phyloP scores from a whole-genome alignment of 2,888 invertebrate species.

The Xestobium rufovillosum region DNA sequence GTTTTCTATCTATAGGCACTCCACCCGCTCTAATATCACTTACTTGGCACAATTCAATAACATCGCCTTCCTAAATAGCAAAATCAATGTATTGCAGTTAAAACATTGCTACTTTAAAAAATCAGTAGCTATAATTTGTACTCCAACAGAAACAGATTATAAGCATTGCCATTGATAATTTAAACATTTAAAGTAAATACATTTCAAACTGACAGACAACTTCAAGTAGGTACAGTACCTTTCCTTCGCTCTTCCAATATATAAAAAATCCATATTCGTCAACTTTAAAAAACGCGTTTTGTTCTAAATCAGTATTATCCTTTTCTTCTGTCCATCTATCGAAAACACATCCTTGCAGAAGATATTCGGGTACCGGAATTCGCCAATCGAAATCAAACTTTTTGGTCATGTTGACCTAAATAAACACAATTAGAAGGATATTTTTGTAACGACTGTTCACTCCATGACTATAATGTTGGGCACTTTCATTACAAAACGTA shows the following conservation, averaged over 20 bases:
- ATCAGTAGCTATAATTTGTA: not conserved
- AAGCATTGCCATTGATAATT: not conserved
- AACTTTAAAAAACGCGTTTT: constrained; percentile 84
- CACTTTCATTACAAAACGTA: too few species aligned
- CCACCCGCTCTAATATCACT: constrained; percentile 93
- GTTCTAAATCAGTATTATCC: constrained; percentile 83
- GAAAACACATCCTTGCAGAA: constrained; percentile 79
- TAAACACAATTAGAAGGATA: too few species aligned
- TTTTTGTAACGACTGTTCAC: too few species aligned
- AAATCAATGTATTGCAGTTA: constrained; percentile 5
- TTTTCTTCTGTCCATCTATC: constrained; percentile 99
- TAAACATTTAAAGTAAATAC: not conserved
- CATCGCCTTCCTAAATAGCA: constrained; percentile 86
- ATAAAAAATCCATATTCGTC: constrained; percentile 98
- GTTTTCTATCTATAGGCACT: constrained; percentile 82
- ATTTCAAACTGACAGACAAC: not conserved
- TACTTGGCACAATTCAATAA: constrained; percentile 96
- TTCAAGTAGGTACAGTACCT: constrained; percentile 52
- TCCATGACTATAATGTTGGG: too few species aligned
- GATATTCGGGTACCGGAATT: constrained; percentile 82
- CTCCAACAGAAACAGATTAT: not conserved
- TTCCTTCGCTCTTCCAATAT: constrained; percentile 95
- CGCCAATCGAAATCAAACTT: constrained; percentile 99
- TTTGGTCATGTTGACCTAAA: constrained; percentile 78
- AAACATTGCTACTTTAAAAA: not conserved